These are phyloP conservation scores for Olivierus martensii DNA, from an alignment of 1,140 invertebrate genomes.

Conservation along the genomic window DNA sequence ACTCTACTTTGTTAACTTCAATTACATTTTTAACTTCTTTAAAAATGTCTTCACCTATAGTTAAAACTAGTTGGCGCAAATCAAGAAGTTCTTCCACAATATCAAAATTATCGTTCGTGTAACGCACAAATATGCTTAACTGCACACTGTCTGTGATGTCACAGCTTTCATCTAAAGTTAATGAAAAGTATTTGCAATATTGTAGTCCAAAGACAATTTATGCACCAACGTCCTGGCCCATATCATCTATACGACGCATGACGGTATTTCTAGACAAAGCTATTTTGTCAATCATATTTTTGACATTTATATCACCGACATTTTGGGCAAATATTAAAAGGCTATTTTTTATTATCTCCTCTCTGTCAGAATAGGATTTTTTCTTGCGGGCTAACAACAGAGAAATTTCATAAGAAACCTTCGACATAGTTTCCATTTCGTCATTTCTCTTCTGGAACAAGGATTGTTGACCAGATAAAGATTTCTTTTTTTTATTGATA, in stretches of 20 bases:
- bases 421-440: not conserved
- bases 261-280: not conserved
- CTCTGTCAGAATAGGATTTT: not conserved
- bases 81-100: not conserved
- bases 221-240: not conserved
- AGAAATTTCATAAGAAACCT: not conserved
- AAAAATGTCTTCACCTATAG: not conserved
- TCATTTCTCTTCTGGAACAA: constrained; percentile 1
- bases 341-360: not conserved
- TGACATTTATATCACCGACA: not conserved
- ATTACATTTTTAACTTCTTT: no score
- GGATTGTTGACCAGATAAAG: not conserved
- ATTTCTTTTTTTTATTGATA: constrained; percentile 1
- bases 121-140: not conserved
- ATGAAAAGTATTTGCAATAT: constrained; percentile 1
- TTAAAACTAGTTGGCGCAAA: not conserved
- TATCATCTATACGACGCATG: not conserved
- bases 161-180: constrained; percentile 2
- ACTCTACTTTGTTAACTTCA: no score
- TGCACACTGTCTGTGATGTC: not conserved
- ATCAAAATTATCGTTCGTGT: constrained; percentile 1
- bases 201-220: not conserved
- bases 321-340: constrained; percentile 1
- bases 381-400: not conserved
- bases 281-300: constrained; percentile 1